Percentiles rank a stretch among this genome's conserved stretches.
Evolutionary conservation across 2,888 invertebrate species (phyloP).

Genomic region (Spilarctia lutea): DNA sequence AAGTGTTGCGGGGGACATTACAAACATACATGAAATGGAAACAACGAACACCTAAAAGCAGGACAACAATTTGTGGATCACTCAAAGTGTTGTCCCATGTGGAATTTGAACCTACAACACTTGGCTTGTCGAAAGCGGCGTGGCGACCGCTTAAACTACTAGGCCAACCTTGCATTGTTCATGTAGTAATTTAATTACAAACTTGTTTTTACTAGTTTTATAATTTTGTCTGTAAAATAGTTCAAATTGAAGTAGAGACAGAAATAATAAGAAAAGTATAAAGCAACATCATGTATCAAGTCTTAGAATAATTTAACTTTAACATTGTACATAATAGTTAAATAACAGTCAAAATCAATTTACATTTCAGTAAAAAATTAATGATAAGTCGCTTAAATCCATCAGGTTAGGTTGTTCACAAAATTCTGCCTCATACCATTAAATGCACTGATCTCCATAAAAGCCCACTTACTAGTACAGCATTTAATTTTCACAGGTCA

Average conservation of each 20-base stretch:
- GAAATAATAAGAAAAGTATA: background rate
- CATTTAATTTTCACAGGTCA: constrained; percentile 43
- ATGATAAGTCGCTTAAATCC: background rate
- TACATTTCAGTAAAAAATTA: background rate
- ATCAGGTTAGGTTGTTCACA: background rate
- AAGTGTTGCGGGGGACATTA: no score
- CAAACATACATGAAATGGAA: no score
- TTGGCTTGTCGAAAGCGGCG: no score
- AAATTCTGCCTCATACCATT: background rate
- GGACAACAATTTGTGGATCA: no score
- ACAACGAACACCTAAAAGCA: no score
- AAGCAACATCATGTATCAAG: background rate
- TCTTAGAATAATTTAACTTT: background rate
- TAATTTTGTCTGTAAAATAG: background rate
- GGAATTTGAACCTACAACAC: no score
- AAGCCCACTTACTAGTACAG: constrained; percentile 18
- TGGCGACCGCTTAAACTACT: no score
- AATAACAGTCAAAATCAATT: background rate
- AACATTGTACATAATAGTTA: background rate
- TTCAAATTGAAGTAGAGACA: background rate
- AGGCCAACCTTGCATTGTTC: no score
- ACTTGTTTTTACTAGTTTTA: background rate
- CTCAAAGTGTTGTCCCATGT: no score
- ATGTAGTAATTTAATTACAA: no score
- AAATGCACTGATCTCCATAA: constrained; percentile 32